phyloP scores from a whole-genome alignment of 2,797 vertebrate species.

The Xenentodon cancila region DNA sequence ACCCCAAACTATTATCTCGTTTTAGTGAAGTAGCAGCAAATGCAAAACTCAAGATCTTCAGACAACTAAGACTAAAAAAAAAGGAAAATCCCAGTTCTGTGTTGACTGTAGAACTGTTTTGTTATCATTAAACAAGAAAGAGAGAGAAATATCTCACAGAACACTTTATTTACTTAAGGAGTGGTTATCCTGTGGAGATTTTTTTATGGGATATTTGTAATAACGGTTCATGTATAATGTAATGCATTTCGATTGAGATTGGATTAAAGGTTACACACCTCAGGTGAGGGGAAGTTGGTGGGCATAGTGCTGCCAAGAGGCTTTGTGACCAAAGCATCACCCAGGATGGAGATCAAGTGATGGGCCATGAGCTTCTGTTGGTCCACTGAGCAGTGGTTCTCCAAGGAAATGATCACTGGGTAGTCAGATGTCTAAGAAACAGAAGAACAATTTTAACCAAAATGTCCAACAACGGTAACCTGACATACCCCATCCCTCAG shows the following conservation, averaged over 20 bases:
- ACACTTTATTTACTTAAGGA: slow-evolving; percentile 22
- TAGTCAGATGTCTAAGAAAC: slow-evolving; percentile 88
- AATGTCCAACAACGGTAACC: neutral
- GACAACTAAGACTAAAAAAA: too few species aligned
- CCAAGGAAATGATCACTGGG: slow-evolving; percentile 95
- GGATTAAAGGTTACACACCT: slow-evolving; percentile 77
- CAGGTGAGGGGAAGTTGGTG: slow-evolving; percentile 88
- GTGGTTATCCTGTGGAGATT: slow-evolving; percentile 20
- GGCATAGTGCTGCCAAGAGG: slow-evolving; percentile 81
- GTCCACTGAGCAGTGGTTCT: slow-evolving; percentile 93
- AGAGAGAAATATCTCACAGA: slow-evolving; percentile 2
- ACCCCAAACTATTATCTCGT: too few species aligned
- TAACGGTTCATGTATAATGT: neutral
- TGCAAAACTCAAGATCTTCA: too few species aligned
- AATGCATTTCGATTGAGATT: neutral
- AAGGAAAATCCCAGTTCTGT: too few species aligned
- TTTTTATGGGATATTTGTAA: neutral
- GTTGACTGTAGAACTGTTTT: too few species aligned
- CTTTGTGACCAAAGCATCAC: slow-evolving; percentile 84
- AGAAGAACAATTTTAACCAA: neutral
- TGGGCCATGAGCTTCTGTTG: slow-evolving; percentile 93
- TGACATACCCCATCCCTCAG: too few species aligned
- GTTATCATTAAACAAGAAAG: slow-evolving; percentile 43
- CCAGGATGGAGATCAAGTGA: slow-evolving; percentile 87
- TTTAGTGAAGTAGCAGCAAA: too few species aligned